These are phyloP conservation scores for Morone saxatilis DNA, from an alignment of 2,113 vertebrate species.

Conservation along the genomic window DNA sequence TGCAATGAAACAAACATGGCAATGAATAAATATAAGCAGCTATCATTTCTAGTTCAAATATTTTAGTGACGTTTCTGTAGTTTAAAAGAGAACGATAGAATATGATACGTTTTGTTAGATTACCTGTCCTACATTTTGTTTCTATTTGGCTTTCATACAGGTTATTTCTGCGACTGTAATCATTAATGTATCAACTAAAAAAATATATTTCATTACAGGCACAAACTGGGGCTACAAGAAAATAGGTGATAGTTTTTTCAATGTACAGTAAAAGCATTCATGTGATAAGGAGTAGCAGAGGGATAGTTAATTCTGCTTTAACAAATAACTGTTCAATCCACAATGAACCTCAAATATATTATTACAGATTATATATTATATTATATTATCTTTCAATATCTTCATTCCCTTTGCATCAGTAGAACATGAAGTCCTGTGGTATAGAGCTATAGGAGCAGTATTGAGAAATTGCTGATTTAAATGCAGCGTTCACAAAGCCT, in stretches of 20 bases:
- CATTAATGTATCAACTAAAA: not conserved
- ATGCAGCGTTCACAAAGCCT: constrained; percentile 26
- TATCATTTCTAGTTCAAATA: not conserved
- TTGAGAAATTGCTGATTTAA: constrained; percentile 20
- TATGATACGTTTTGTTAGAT: not conserved
- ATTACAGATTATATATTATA: not conserved
- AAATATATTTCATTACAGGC: not conserved
- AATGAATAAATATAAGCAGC: not conserved
- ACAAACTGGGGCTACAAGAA: not conserved
- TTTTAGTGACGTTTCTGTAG: not conserved
- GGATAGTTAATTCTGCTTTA: not conserved
- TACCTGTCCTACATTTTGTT: not conserved
- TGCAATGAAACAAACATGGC: not conserved
- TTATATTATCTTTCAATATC: not conserved
- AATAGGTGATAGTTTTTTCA: not conserved
- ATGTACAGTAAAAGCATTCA: not conserved
- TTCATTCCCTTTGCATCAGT: not conserved
- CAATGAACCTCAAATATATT: not conserved
- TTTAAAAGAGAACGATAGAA: not conserved
- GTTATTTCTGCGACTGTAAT: not conserved
- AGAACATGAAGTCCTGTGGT: not conserved
- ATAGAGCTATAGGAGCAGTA: not conserved
- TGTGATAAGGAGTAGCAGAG: not conserved
- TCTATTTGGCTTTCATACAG: not conserved
- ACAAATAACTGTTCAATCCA: not conserved